Percentiles rank a stretch among this genome's conserved stretches.
Conservation (phyloP, 2,888 invertebrate genomes). For the Lacanobia oleracea region DNA sequence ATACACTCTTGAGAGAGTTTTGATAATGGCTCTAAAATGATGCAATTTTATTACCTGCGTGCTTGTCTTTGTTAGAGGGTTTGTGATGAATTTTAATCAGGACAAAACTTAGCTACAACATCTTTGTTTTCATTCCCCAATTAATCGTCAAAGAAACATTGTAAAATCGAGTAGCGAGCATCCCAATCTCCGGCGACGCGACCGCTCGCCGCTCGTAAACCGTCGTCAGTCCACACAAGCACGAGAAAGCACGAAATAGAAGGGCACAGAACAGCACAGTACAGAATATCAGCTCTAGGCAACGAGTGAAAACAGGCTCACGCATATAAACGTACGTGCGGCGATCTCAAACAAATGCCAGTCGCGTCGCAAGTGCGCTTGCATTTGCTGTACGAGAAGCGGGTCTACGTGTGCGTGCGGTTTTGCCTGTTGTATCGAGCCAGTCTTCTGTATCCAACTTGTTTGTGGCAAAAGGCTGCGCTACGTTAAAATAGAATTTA, state of each 20-base stretch:
- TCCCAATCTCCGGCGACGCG: slow-evolving; percentile 20
- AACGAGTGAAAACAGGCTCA: neutral
- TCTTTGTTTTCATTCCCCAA: slow-evolving; percentile 16
- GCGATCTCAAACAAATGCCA: neutral
- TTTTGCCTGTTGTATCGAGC: neutral
- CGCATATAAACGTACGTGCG: neutral
- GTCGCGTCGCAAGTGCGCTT: neutral
- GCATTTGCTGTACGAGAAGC: neutral
- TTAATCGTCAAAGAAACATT: slow-evolving; percentile 28
- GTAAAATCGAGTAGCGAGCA: slow-evolving; percentile 19
- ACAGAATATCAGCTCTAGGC: slow-evolving; percentile 1
- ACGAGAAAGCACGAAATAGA: slow-evolving; percentile 3
- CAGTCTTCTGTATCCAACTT: neutral
- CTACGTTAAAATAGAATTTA: slow-evolving; percentile 68
- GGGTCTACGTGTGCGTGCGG: neutral
- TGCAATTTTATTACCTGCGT: neutral
- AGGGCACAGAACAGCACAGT: neutral
- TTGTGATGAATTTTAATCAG: neutral
- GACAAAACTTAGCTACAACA: neutral
- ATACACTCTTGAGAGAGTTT: neutral
- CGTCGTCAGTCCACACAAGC: slow-evolving; percentile 10
- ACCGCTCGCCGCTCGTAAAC: slow-evolving; percentile 33
- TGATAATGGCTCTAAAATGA: neutral
- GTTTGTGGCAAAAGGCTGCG: slow-evolving; percentile 29
- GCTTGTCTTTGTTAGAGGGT: neutral